Base-by-base conservation (phyloP, 2,888 invertebrate genomes). In the Drosophila setosimentum region DNA sequence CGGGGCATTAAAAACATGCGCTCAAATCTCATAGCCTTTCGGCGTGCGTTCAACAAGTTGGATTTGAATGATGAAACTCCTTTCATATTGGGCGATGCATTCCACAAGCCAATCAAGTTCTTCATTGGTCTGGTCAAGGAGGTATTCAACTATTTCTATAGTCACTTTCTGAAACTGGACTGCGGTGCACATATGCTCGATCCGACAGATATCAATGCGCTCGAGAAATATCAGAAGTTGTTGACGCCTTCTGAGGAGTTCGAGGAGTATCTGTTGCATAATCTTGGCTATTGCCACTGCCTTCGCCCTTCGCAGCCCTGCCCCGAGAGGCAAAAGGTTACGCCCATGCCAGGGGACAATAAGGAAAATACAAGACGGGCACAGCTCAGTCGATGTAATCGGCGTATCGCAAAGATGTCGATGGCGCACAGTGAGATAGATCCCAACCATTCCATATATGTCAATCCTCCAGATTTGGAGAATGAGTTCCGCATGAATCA, bases 81-180 rank as follows among this genome's bases (percentile, higher is more conserved):
- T 0, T 80, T 92, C 11, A 69, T 91, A 4, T 0, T 63, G 21
- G 91, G 91, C 27, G 92, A 92, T 42, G 64, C 81, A 0, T 91
- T 85, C 18, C 91, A 92, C 62, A 92, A 91, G 63, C 91, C 91
- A 2, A 76, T 92, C 21, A 42, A 72, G 32, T 92, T 82, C 53
- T 92, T 86, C 24, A 80, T 90, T 0, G 81, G 87, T 1, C 58
- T 92, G 51, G 68, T 81, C 11, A 85, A 84, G 8, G 92, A 92
- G 48, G 10, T 92, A 13, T 92, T 92, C 32, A 83, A 84, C 30
- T 92, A 83, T 55, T 90, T 92, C 27, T 72, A 86, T 30, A 70
- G 83, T 6, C 60, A 68, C 13, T 53, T 81, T 8, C 54, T 91
- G 21, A 82, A 83, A 59, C 30, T 92, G 33, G 83, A 85, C 3